Percentiles rank a stretch among this genome's conserved stretches.
These are phyloP conservation scores for Dissostichus mawsoni DNA, from an alignment of 2,113 vertebrate species.

Conservation along the genomic window DNA sequence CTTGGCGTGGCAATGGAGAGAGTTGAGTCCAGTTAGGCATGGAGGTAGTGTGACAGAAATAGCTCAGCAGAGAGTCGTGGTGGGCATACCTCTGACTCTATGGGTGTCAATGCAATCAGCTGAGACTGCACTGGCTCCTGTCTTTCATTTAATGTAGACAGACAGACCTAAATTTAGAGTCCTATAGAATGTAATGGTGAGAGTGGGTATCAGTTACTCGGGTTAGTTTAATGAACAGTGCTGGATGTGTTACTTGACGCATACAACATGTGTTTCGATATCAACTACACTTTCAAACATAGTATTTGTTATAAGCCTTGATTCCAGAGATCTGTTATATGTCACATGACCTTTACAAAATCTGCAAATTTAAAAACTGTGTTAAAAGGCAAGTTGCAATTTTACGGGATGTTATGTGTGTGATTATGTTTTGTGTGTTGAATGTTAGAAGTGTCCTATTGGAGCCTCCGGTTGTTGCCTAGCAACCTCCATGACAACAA, in stretches of 20 bases:
- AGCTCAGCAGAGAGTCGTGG: slow-evolving; percentile 64
- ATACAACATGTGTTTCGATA: not conserved
- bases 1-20: slow-evolving; percentile 53
- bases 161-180: slow-evolving; percentile 47
- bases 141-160: slow-evolving; percentile 38
- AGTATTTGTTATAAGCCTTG: not conserved
- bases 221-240: not conserved
- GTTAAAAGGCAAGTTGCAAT: no score
- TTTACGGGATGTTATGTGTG: no score
- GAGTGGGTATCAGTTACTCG: slow-evolving; percentile 17
- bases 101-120: slow-evolving; percentile 56
- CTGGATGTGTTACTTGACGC: not conserved
- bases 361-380: not conserved
- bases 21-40: slow-evolving; percentile 43
- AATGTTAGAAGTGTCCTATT: no score
- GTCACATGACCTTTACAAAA: no score
- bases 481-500: no score
- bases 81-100: slow-evolving; percentile 65
- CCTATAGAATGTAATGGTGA: slow-evolving; percentile 5
- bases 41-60: slow-evolving; percentile 78
- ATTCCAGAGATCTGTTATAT: not conserved
- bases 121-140: slow-evolving; percentile 48
- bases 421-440: no score
- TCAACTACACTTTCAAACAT: not conserved
- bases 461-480: no score